These are phyloP conservation scores for Puntigrus tetrazona DNA, from an alignment of 2,113 vertebrate genomes.

Conservation along the genomic window DNA sequence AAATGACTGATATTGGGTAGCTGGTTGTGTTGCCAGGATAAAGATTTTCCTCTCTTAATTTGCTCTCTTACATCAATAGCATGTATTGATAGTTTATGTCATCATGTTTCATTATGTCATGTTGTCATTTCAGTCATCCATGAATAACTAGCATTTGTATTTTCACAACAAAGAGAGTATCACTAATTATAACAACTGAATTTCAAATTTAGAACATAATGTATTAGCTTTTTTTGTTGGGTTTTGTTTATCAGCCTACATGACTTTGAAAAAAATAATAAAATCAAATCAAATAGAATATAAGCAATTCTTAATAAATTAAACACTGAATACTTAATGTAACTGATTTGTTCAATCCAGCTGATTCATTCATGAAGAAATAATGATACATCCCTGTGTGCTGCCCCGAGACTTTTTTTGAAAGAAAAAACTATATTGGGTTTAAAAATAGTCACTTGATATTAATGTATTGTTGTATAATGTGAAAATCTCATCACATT, in stretches of 20 bases:
- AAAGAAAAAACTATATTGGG: too few species aligned
- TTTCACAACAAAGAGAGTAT: not conserved
- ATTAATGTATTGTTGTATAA: not conserved
- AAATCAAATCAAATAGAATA: not conserved
- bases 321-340: too few species aligned
- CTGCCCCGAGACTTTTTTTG: not conserved
- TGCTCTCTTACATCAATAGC: not conserved
- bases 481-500: not conserved
- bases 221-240: not conserved
- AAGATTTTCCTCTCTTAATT: not conserved
- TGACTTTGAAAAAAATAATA: not conserved
- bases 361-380: too few species aligned
- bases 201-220: not conserved
- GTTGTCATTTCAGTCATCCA: not conserved
- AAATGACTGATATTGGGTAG: not conserved
- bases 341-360: too few species aligned
- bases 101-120: too few species aligned
- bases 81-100: not conserved
- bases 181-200: not conserved
- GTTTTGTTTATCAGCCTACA: not conserved
- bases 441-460: not conserved
- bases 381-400: not conserved
- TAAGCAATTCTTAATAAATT: too few species aligned
- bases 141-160: not conserved
- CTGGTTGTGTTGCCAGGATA: not conserved